A percentile compares a stretch with the other conserved stretches of the same genome.
Evolutionary conservation across 2,888 invertebrate species (phyloP).

Genomic region (Deroplatys truncata): DNA sequence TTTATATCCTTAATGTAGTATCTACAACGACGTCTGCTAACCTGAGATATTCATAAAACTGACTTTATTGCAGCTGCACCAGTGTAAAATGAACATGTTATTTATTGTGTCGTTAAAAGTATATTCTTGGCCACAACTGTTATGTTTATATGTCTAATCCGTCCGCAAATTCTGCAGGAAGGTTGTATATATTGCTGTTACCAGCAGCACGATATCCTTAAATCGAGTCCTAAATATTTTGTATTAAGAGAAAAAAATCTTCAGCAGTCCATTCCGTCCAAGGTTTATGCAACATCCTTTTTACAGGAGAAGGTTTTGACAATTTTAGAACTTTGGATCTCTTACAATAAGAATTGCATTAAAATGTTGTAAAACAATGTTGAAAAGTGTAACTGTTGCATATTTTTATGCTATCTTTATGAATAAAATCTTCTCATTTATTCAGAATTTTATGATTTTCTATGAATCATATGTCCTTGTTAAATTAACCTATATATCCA

Average conservation of each 20-base stretch:
- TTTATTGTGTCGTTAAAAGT: background rate
- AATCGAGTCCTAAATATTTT: background rate
- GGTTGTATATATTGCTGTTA: background rate
- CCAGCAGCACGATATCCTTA: background rate
- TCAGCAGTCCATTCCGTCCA: background rate
- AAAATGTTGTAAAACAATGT: conserved; percentile 17
- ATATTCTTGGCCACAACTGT: background rate
- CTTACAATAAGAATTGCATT: background rate
- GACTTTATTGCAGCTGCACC: no score
- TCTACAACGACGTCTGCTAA: no score
- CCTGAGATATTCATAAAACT: no score
- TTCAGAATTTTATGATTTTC: background rate
- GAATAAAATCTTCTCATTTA: conserved; percentile 9
- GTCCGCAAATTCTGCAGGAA: background rate
- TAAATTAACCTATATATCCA: no score
- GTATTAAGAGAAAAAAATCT: background rate
- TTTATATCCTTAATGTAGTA: no score
- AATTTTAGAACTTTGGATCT: background rate
- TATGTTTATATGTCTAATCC: background rate
- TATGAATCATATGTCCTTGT: no score
- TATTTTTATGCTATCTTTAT: background rate
- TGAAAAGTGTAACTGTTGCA: conserved; percentile 1
- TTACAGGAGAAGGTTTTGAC: background rate
- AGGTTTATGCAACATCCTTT: background rate
- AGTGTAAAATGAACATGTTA: background rate